Evolutionary conservation across 2,888 invertebrate genomes (phyloP).

Genomic region (Adelognathus sp.): DNA sequence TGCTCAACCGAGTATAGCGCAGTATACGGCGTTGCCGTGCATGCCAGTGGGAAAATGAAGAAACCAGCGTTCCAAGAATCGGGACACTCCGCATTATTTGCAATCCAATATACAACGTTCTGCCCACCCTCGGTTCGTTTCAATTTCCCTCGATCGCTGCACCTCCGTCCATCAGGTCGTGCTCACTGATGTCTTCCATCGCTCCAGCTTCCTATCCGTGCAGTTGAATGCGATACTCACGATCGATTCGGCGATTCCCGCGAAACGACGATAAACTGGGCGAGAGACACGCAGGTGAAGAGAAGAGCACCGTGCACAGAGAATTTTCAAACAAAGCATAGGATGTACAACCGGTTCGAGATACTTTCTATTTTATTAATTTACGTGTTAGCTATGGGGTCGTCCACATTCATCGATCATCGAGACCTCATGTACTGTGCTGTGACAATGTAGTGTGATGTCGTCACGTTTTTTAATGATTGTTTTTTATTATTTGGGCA

Average conservation of each 20-base stretch:
- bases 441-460: too few relatives aligned
- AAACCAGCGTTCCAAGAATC: constrained; percentile 35
- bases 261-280: constrained; percentile 19
- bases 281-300: neutral
- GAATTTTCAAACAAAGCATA: neutral
- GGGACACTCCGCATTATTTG: constrained; percentile 52
- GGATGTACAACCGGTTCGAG: too few relatives aligned
- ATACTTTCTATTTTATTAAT: too few relatives aligned
- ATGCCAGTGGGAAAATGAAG: constrained; percentile 7
- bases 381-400: too few relatives aligned
- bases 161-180: constrained; percentile 41
- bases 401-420: too few relatives aligned
- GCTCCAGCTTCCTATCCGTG: constrained; percentile 15
- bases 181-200: constrained; percentile 39
- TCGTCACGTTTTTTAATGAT: too few relatives aligned
- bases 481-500: too few relatives aligned
- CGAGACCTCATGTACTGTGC: too few relatives aligned
- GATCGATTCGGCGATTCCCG: constrained; percentile 9
- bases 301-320: neutral
- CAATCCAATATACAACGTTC: constrained; percentile 63
- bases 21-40: neutral
- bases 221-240: constrained; percentile 23
- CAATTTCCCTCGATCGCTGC: constrained; percentile 57
- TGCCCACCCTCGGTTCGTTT: constrained; percentile 59
- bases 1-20: neutral